Evolutionary conservation across 2,888 invertebrate genomes (phyloP).

Genomic region (Seladonia tumulorum): DNA sequence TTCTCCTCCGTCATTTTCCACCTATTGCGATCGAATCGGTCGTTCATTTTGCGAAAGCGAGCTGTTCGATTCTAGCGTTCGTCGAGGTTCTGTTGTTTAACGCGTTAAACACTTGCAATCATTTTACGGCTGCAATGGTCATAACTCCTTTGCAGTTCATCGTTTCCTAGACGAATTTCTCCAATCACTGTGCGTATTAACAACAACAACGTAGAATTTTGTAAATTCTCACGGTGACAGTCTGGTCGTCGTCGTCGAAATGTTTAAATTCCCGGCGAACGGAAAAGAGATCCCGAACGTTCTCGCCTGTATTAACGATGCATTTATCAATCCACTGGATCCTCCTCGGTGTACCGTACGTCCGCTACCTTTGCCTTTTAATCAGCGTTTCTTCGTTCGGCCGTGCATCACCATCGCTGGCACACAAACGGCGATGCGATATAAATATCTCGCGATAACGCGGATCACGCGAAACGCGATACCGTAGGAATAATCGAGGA

Average conservation of each 20-base stretch:
- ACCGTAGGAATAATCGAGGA: slow-evolving; percentile 40
- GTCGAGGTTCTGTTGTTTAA: neutral
- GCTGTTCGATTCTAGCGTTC: too few relatives aligned
- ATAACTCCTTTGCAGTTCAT: too few relatives aligned
- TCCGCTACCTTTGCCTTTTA: slow-evolving; percentile 56
- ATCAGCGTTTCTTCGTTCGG: slow-evolving; percentile 42
- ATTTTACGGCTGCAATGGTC: too few relatives aligned
- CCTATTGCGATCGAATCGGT: too few relatives aligned
- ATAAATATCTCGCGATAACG: slow-evolving; percentile 56
- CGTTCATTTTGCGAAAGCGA: too few relatives aligned
- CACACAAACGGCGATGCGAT: slow-evolving; percentile 41
- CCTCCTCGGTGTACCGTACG: slow-evolving; percentile 18
- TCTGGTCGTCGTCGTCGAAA: neutral
- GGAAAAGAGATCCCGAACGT: slow-evolving; percentile 6
- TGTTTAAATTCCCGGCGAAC: neutral
- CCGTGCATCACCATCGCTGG: slow-evolving; percentile 38
- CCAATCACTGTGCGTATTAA: too few relatives aligned
- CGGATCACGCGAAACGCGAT: slow-evolving; percentile 35
- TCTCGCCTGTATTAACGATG: slow-evolving; percentile 35
- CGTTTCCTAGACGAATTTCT: too few relatives aligned
- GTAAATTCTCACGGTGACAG: neutral
- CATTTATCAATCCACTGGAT: slow-evolving; percentile 56
- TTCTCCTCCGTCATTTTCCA: neutral
- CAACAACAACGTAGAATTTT: too few relatives aligned
- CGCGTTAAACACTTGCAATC: too few relatives aligned